phyloP scores from a whole-genome alignment of 2,888 invertebrate species.

The Schizaphis graminum region DNA sequence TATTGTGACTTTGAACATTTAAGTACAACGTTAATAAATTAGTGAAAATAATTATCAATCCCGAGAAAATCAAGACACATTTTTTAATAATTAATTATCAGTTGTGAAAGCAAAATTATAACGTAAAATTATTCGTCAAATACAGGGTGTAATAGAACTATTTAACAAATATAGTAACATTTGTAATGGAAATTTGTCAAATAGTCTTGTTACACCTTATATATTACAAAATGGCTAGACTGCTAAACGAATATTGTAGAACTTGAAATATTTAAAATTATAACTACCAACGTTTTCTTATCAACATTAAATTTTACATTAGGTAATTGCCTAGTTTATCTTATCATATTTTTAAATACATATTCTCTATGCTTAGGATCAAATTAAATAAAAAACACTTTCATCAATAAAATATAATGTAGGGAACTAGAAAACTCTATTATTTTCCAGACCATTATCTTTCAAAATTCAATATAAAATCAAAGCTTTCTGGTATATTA shows the following conservation, averaged over 20 bases:
- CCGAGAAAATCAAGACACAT: background rate
- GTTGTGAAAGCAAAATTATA: background rate
- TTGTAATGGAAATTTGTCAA: too few relatives aligned
- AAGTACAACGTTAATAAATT: background rate
- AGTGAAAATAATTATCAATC: background rate
- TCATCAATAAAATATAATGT: background rate
- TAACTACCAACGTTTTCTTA: background rate
- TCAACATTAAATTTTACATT: background rate
- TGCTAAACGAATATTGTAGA: background rate
- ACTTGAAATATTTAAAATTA: background rate
- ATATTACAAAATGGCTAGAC: background rate
- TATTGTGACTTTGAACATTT: background rate
- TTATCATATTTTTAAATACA: background rate
- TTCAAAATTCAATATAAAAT: background rate
- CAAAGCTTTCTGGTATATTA: background rate
- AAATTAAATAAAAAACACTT: background rate
- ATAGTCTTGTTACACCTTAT: too few relatives aligned
- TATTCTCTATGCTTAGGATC: background rate
- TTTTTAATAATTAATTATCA: background rate
- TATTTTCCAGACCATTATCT: background rate
- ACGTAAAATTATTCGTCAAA: background rate
- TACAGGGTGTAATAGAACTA: background rate
- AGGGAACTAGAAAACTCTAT: background rate
- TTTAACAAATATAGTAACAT: too few relatives aligned
- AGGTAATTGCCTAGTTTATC: background rate